Base-by-base conservation (phyloP, 1,140 invertebrate species). In the Gryon sp. region DNA sequence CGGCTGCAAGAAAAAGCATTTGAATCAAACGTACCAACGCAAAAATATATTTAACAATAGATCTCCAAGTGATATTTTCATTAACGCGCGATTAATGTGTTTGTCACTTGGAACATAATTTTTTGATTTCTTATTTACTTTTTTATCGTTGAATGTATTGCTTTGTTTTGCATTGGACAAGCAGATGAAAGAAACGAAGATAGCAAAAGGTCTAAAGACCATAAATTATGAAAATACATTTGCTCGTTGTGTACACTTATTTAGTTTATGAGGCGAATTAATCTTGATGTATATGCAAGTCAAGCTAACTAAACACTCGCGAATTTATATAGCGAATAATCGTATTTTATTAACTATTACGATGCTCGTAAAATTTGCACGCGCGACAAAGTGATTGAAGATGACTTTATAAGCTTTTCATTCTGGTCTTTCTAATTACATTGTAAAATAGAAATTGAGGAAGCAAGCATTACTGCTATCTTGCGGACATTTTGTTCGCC, bases 11-110 rank as follows among this genome's bases (percentile, higher is more conserved):
- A 46, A 52, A 50, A 48, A 62, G 9, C 20, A 26, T 48, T 4
- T 38, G 32, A 36, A 62, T 62, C 32, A 41, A 41, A 50, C 36
- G 24, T 4, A 52, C 16, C 34, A 48, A 41, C 41, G 60, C 34
- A 26, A 11, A 63, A 52, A 41, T 41, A 24, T 12, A 2, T 0
- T 32, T n/a, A 14, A 12, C 48, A 60, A 60, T 60, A 60, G 57
- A 60, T 46, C 48, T 38, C 41, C 57, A 38, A 15, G 41, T 65
- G 60, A 65, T 53, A 65, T 65, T 65, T 65, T 65, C 60, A 65
- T 65, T 65, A 65, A 34, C 46, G 46, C 59, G 26, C 18, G 4
- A n/a, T n/a, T n/a, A n/a, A n/a, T n/a, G 18, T 1, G 24, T 16
- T 0, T 11, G 53, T 55, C 34, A 41, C 12, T 26, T 26, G 11